Base-by-base conservation (phyloP, 2,888 invertebrate genomes). In the Atrina japonica region DNA sequence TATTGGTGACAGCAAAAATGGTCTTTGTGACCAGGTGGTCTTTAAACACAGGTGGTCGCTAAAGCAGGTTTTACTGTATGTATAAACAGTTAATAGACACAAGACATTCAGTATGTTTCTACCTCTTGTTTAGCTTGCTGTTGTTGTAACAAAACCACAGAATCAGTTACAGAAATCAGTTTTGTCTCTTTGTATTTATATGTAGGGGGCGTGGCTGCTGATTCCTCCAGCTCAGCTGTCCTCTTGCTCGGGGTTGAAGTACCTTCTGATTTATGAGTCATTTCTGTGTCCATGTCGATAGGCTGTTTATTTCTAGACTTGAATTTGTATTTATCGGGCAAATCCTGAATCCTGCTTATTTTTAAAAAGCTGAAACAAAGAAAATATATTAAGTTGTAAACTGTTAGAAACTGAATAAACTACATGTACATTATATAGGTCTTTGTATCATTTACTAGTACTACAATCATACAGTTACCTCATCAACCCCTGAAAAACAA, bases 131-230 rank as follows among this genome's bases (percentile, higher is more conserved):
- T 43, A 2, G 29, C 49, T 16, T 52, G 27, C 41, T 68, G 68
- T 47, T 23, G 25, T 23, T 47, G 53, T 29, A 65, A 65, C 40
- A 70, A 27, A n/a, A 29, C 30, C 45, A 70, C 45, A 18, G 70
- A 70, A 30, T 70, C 70, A 35, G 50, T 23, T 7, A 70, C 11
- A 6, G 70, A 27, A 41, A 70, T 70, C n/a, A 65, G 59, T 14
- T 60, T 27, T 9, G 65, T 50, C 16, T 45, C 45, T 25, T 58
- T 35, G 18, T 65, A 60, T 59, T 66, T 70, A 65, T 70, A 70
- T 14, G 16, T 7, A n/a, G 65, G 65, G 27, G 56, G 47, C 40
- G 45, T 47, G 30, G 56, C 47, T 41, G 65, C 65, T 5, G 56
- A 66, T 21, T 66, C 65, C n/a, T 66, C 56, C 11, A 9, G 11